Base-by-base conservation (phyloP, 2,113 vertebrate genomes). In the Tetraodon nigroviridis region DNA sequence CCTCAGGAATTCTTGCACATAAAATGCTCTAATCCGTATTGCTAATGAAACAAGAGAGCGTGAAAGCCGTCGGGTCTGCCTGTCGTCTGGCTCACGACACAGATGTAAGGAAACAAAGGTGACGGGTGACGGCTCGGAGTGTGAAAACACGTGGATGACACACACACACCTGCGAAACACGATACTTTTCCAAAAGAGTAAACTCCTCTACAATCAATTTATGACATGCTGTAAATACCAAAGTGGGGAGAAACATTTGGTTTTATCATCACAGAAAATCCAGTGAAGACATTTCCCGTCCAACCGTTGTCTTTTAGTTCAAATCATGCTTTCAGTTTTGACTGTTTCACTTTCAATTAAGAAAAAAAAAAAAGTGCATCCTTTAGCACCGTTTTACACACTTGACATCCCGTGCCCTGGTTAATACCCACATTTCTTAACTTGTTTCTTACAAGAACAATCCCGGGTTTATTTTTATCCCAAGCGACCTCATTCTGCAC, bases 381-480 rank as follows among this genome's bases (percentile, higher is more conserved):
- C 27, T 18, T 62, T 22, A 58, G 54, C 15, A 71, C 37, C 0
- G 5, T 60, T 58, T 60, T 15, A 18, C 17, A 60, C 18, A 55
- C 13, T 44, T 64, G 40, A 72, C 62, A 79, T 75, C 66, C 57
- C 58, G 14, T 27, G 52, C 27, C 11, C 32, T 10, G 3, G 8
- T 8, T 37, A 37, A 54, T 1, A 8, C n/a, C 14, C 54, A 63
- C 49, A 19, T 22, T 41, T 48, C 7, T 48, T 11, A 19, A 27
- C 45, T 60, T 67, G 48, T 51, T 49, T 63, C 24, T 59, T 22
- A 41, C 51, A 42, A 44, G 49, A 10, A 61, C 46, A 65, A 57
- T 54, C 48, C 29, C 16, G 22, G 66, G 55, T 74, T 73, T 83
- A 82, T 87, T 80, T 84, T 71, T 81, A 82, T 75, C 78, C 64